Evolutionary conservation across 2,113 vertebrate species (phyloP), one percentile per base, ranked within the genome.

Genomic region (Pollachius pollachius): DNA sequence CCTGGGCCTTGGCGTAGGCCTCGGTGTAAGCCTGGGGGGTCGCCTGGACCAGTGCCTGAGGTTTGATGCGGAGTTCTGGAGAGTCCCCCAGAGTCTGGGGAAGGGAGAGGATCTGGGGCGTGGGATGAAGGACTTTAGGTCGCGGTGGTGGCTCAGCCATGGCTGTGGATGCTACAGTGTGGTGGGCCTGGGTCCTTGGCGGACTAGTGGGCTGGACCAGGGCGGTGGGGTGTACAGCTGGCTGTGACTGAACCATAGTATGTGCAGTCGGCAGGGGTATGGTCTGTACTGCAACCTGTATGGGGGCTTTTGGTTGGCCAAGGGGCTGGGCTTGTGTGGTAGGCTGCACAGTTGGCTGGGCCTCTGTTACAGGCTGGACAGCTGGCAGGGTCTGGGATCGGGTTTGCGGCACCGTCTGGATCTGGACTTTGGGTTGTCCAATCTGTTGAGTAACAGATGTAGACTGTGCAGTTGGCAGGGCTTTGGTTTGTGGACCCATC

Each of bases 1-100:
- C 92, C 67, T 90, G 89, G 18, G 90, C 91, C 67, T 91, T 89
- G 15, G 64, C 13, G 0, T 92, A 91, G 48, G 90, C 91, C 62
- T 93, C 91, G 5, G 91, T 89, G 73, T 89, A 90, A 62, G 89
- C 84, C 78, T 90, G 85, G 2, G 86, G 74, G 25, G 90, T 79
- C 0, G 71, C 89, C 73, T 90, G 87, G 16, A 84, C 85, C 71
- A 90, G 74, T 48, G 71, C 65, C 1, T 81, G 77, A 68, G 84
- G 76, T 70, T 72, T 82, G 59, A 84, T 41, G 56, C 74, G 81
- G 19, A 79, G 62, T 5, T 89, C 82, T 61, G 82, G 76, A 18
- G 85, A 80, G 15, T 90, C 86, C 0, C 74, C 25, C 2, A 62
- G 83, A 27, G 67, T 63, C 67, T 79, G 68, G 56, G 81, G 73